Conservation (phyloP, 2,113 vertebrate species). For the Mirounga angustirostris region DNA sequence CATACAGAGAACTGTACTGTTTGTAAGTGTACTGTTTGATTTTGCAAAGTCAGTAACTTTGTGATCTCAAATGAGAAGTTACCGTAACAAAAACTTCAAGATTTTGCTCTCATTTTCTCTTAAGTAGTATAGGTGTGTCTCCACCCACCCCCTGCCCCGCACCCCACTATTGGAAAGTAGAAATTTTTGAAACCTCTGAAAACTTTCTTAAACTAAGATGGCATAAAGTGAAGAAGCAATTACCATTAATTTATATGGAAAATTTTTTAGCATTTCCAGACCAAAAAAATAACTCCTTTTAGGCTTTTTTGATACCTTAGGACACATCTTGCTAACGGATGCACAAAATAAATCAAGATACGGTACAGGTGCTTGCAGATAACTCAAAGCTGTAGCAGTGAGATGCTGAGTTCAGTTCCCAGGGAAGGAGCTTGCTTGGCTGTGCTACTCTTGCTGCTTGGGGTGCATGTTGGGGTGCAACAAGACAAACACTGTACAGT, state of each 20-base stretch:
- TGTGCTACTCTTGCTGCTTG: not conserved
- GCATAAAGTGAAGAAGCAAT: not conserved
- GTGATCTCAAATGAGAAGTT: not conserved
- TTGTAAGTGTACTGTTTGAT: not conserved
- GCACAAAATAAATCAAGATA: not conserved
- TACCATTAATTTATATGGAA: not conserved
- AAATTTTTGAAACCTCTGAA: not conserved
- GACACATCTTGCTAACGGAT: not conserved
- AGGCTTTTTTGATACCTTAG: not conserved
- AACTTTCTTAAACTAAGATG: not conserved
- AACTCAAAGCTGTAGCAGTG: not conserved
- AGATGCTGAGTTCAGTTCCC: not conserved
- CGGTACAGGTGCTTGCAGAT: not conserved
- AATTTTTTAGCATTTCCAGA: not conserved
- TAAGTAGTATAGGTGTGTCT: not conserved
- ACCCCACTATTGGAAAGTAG: not conserved
- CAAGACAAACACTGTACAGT: not conserved
- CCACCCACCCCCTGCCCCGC: not conserved
- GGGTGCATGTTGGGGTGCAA: not conserved
- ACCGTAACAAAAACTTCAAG: not conserved
- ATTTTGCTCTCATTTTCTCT: slow-evolving; percentile 38
- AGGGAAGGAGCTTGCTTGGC: not conserved
- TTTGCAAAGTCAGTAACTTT: not conserved
- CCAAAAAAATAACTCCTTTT: not conserved
- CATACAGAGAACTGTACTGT: not conserved